phyloP scores from a whole-genome alignment of 2,113 vertebrate genomes.

The Lipophrys pholis region DNA sequence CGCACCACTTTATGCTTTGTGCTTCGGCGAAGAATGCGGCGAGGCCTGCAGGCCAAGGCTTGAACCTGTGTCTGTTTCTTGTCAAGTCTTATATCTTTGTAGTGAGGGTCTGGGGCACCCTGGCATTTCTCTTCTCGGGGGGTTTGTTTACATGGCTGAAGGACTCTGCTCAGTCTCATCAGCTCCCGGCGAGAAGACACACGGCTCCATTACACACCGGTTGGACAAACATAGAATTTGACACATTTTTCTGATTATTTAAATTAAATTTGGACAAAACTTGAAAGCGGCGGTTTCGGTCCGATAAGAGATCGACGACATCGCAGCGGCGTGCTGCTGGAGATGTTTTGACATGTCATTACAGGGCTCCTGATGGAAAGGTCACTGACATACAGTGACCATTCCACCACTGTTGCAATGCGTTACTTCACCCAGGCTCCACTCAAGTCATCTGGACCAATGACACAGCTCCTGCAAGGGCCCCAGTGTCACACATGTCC shows the following conservation, averaged over 20 bases:
- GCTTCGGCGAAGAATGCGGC: slow-evolving; percentile 61
- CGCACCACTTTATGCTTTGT: slow-evolving; percentile 39
- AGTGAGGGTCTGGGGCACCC: slow-evolving; percentile 56
- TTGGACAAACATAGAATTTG: slow-evolving; percentile 25
- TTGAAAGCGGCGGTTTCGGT: slow-evolving; percentile 40
- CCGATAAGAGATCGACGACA: slow-evolving; percentile 61
- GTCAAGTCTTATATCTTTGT: slow-evolving; percentile 77
- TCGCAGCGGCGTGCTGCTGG: slow-evolving; percentile 40
- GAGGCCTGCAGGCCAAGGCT: slow-evolving; percentile 72
- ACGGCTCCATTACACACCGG: slow-evolving; percentile 27
- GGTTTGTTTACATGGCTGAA: slow-evolving; percentile 75
- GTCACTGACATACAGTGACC: slow-evolving; percentile 80
- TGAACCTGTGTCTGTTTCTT: slow-evolving; percentile 77
- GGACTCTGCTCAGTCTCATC: slow-evolving; percentile 78
- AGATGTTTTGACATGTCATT: slow-evolving; percentile 79
- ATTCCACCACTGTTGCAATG: slow-evolving; percentile 76
- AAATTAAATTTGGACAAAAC: slow-evolving; percentile 15
- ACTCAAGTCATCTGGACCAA: slow-evolving; percentile 76
- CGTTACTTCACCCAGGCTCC: slow-evolving; percentile 71
- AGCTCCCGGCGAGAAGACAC: slow-evolving; percentile 57
- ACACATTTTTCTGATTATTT: slow-evolving; percentile 16
- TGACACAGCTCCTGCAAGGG: slow-evolving; percentile 76
- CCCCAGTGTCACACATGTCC: slow-evolving; percentile 81
- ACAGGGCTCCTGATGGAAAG: slow-evolving; percentile 71
- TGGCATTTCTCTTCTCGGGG: slow-evolving; percentile 76